Conservation (phyloP, 2,113 vertebrate species). For the Nematolebias whitei region DNA sequence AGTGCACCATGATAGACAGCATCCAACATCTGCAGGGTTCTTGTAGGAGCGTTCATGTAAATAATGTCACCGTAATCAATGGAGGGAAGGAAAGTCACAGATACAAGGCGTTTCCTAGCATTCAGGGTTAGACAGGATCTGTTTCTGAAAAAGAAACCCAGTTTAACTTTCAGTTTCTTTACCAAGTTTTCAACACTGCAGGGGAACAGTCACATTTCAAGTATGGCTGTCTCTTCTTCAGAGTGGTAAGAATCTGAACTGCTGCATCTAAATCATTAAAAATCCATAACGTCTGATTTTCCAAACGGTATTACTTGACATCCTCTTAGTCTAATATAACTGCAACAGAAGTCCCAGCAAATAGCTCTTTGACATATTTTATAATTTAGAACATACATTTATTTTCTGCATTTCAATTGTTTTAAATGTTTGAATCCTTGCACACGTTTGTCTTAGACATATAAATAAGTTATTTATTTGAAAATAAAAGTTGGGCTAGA, state of each 20-base stretch:
- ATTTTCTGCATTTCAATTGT: neutral
- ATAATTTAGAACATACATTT: conserved; percentile 23
- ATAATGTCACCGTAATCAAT: no score
- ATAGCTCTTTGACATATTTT: conserved; percentile 31
- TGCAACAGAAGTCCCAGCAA: conserved; percentile 45
- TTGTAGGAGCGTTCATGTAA: no score
- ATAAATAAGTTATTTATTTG: neutral
- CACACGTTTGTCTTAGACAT: neutral
- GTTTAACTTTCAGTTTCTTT: no score
- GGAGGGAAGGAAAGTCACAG: no score
- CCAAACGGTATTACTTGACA: conserved; percentile 44
- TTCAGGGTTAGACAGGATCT: no score
- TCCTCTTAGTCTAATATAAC: conserved; percentile 50
- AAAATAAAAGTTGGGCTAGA: neutral
- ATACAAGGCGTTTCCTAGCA: no score
- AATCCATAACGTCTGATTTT: conserved; percentile 52
- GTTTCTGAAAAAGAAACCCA: no score
- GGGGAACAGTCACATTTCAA: conserved; percentile 35
- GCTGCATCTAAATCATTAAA: conserved; percentile 40
- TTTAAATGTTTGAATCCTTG: neutral
- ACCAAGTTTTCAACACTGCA: no score
- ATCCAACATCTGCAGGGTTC: no score
- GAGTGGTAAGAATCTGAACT: conserved; percentile 31
- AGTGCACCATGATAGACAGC: no score
- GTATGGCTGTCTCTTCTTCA: conserved; percentile 41